Percentiles rank a stretch among this genome's conserved stretches.
These are phyloP conservation scores for Tortricodes alternella DNA, from an alignment of 2,888 invertebrate species.

Conservation along the genomic window DNA sequence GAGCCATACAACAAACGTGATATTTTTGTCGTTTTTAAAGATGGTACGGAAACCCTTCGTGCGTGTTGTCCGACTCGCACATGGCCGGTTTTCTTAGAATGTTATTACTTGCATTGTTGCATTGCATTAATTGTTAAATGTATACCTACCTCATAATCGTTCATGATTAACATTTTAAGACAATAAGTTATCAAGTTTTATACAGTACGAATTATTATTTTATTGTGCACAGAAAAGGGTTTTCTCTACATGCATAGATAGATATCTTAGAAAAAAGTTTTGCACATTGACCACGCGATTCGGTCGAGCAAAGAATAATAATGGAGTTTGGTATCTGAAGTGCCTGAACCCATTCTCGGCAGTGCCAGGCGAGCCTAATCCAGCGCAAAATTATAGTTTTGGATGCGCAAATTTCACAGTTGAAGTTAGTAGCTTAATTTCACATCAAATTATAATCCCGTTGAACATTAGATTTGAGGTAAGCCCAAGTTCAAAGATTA, in stretches of 20 bases:
- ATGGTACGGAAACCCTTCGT: no score
- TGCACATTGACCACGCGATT: constrained; percentile 33
- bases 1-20: no score
- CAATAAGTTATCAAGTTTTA: no score
- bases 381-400: constrained; percentile 22
- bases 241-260: neutral
- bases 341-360: constrained; percentile 1
- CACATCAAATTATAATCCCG: constrained; percentile 15
- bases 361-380: constrained; percentile 9
- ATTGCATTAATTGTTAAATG: no score
- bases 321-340: constrained; percentile 4
- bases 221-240: neutral
- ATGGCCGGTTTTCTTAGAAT: no score
- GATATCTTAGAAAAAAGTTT: constrained; percentile 29
- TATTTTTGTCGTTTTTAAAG: no score
- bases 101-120: no score
- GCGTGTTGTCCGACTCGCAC: no score
- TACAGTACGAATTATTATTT: neutral
- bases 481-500: neutral
- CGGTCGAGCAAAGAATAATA: constrained; percentile 27
- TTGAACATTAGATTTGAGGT: constrained; percentile 7
- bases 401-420: constrained; percentile 14
- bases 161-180: no score
- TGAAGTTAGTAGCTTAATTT: constrained; percentile 10
- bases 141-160: no score